Evolutionary conservation across 23 tunicate genomes (phyloP).

Genomic region (Corella eumyota): DNA sequence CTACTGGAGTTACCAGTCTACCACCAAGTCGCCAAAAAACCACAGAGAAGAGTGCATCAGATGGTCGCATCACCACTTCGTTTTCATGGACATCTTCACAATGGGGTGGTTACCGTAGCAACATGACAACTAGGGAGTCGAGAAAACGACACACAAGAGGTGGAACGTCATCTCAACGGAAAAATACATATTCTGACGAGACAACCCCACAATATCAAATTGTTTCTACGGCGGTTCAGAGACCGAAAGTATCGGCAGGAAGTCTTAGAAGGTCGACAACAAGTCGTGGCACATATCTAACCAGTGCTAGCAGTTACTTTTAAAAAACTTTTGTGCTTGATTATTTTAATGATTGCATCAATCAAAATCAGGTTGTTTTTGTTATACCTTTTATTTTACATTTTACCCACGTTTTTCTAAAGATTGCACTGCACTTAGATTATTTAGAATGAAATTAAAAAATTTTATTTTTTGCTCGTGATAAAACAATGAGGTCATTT

Average conservation of each 20-base stretch:
- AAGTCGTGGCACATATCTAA: slow-evolving; percentile 12
- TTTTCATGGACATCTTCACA: slow-evolving; percentile 33
- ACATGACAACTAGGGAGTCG: slow-evolving; percentile 7
- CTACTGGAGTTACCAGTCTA: slow-evolving; percentile 21
- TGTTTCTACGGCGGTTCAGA: slow-evolving; percentile 23
- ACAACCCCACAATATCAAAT: slow-evolving; percentile 24
- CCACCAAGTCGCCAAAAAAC: background rate
- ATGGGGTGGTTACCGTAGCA: slow-evolving; percentile 15
- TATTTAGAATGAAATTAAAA: no score
- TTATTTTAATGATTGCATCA: no score
- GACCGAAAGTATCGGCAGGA: slow-evolving; percentile 3
- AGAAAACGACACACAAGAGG: no score
- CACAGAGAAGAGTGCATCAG: background rate
- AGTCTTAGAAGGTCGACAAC: slow-evolving; percentile 3
- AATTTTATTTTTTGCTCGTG: no score
- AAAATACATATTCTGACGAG: no score
- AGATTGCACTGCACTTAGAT: no score
- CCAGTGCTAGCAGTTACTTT: slow-evolving; percentile 39
- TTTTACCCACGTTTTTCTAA: no score
- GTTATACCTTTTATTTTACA: no score
- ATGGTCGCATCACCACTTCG: slow-evolving; percentile 12
- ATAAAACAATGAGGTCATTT: no score
- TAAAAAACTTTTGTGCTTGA: no score
- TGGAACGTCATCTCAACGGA: no score
- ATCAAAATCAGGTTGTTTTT: no score